Evolutionary conservation across 23 tunicate species (phyloP).

Genomic region (Aplidium turbinatum): DNA sequence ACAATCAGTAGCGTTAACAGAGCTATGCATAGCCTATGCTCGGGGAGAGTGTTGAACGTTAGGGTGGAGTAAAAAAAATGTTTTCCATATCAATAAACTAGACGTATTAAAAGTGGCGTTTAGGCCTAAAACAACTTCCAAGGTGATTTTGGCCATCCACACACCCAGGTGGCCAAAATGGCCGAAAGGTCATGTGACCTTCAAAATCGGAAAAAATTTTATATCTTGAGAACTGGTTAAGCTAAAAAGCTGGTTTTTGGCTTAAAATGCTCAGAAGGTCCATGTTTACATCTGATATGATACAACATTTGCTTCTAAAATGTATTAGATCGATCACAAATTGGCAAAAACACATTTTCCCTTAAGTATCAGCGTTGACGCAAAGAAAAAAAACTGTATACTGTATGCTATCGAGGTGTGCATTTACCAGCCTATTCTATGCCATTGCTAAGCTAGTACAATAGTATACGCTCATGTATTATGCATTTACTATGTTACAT

Average conservation of each 20-base stretch:
- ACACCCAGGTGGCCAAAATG: background rate
- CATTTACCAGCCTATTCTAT: no score
- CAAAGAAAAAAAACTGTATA: no score
- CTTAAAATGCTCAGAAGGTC: background rate
- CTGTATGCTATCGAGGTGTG: no score
- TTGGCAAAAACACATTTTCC: background rate
- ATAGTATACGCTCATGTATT: no score
- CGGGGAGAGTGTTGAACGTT: no score
- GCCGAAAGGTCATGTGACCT: background rate
- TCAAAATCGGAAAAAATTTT: background rate
- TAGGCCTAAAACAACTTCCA: background rate
- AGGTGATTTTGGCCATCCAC: background rate
- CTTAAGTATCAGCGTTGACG: no score
- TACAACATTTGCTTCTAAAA: background rate
- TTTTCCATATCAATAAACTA: background rate
- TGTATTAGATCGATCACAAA: background rate
- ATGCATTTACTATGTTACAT: no score
- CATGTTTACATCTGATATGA: background rate
- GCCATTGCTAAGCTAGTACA: no score
- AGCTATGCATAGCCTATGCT: no score
- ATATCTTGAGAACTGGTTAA: background rate
- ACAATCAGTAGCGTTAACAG: no score
- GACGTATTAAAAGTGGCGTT: background rate
- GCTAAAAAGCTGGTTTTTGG: background rate
- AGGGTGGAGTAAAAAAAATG: background rate